Evolutionary conservation across 1,140 invertebrate genomes (phyloP), one percentile per base, ranked within the genome.

Genomic region (Trichonephila inaurata): DNA sequence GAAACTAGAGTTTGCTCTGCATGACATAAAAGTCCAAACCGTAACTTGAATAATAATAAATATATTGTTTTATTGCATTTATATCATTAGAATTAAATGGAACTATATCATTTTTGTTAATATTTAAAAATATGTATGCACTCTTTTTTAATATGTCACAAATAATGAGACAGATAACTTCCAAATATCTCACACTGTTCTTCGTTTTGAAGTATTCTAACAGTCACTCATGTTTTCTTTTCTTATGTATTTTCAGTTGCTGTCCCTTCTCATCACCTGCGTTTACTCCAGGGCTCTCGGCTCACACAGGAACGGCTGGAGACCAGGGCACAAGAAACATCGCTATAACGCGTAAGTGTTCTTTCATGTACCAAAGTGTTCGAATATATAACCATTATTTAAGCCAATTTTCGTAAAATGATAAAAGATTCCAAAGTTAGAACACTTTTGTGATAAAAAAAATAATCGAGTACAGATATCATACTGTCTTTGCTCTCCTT

Each of bases 291-390:
- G 85, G 88, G 28, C 91, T 8, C 66, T 93, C 0, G 82, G 66
- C 1, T 16, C 64, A 28, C 64, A 69, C 51, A 87, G 91, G 85
- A 51, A 51, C 51, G 51, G 51, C 7, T 40, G 33, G 33, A 93
- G 61, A 44, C 69, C 83, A n/a, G 91, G 91, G 0, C 92, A 93
- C 66, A 93, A 93, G 64, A 93, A 93, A 62, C 92, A 88, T 21
- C 62, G 66, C 16, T 69, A 88, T 19, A 81, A 58, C 24, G 62
- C 92, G 92, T 93, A 44, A 93, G 92, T 88, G 62, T 19, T 6
- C 7, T 12, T 19, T 87, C 0, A 24, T 69, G 2, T 10, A 28
- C 4, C 3, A 18, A 33, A 64, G 28, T 18, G 28, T 72, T 24
- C 10, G 51, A 58, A 77, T 18, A 77, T 8, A 66, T 19, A 28